Conservation (phyloP, 2,888 invertebrate genomes). For the Phasia obesa region DNA sequence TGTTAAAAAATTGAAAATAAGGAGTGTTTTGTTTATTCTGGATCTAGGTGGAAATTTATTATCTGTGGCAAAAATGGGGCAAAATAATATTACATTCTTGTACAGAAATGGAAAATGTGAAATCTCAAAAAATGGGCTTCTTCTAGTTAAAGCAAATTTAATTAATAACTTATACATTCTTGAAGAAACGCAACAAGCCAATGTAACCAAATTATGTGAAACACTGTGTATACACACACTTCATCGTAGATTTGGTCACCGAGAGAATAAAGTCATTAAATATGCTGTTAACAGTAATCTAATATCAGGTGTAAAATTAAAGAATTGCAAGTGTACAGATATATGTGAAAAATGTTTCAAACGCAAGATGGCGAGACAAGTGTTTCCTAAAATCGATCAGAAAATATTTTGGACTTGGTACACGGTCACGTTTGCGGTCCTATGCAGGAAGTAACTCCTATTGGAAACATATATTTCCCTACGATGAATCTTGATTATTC, state of each 20-base stretch:
- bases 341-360: constrained; percentile 5
- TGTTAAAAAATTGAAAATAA: background rate
- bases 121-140: too few species aligned
- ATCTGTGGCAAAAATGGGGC: background rate
- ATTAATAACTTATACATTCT: too few species aligned
- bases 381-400: background rate
- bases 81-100: background rate
- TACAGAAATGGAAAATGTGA: too few species aligned
- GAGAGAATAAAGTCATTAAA: too few species aligned
- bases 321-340: constrained; percentile 2
- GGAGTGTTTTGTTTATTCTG: background rate
- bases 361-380: constrained; percentile 25
- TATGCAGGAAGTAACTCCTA: constrained; percentile 21
- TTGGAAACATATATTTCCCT: constrained; percentile 4
- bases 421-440: constrained; percentile 32
- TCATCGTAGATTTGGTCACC: background rate
- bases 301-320: background rate
- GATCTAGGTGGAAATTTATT: background rate
- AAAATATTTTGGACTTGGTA: constrained; percentile 2
- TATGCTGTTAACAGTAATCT: too few species aligned
- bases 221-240: background rate
- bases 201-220: background rate
- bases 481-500: constrained; percentile 31
- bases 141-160: too few species aligned
- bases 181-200: background rate